A percentile compares a stretch with the other conserved stretches of the same genome.
Conservation (phyloP, 2,113 vertebrate genomes). For the Tyrannus savana region DNA sequence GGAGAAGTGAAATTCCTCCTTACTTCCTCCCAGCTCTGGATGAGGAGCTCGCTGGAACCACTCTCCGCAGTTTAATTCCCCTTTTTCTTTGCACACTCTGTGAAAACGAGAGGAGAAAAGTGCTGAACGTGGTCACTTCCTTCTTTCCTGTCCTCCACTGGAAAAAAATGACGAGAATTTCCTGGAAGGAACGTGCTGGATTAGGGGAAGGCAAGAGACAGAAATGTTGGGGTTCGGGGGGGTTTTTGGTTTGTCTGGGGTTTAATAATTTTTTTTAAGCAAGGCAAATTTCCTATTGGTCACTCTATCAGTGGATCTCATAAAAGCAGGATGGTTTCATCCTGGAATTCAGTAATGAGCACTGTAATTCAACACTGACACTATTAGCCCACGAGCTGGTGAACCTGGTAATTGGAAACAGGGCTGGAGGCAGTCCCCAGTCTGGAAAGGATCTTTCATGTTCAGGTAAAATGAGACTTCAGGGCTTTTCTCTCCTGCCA, state of each 20-base stretch:
- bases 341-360: not conserved
- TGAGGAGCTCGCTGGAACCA: not conserved
- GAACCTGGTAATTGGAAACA: not conserved
- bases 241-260: not conserved
- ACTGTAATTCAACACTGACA: not conserved
- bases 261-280: not conserved
- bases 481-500: not conserved
- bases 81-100: not conserved
- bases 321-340: not conserved
- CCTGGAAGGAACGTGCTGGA: constrained; percentile 28
- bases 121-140: not conserved
- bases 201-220: not conserved
- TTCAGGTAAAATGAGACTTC: not conserved
- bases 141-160: constrained; percentile 28
- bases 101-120: constrained; percentile 12
- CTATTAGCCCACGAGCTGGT: not conserved
- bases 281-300: not conserved
- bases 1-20: not conserved
- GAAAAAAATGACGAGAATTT: constrained; percentile 52
- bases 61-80: not conserved
- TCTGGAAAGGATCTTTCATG: not conserved
- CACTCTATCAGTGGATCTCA: not conserved
- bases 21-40: not conserved
- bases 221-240: not conserved
- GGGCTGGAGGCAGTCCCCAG: not conserved